Base-by-base conservation (phyloP, 2,888 invertebrate genomes). In the Aethes cnicana region DNA sequence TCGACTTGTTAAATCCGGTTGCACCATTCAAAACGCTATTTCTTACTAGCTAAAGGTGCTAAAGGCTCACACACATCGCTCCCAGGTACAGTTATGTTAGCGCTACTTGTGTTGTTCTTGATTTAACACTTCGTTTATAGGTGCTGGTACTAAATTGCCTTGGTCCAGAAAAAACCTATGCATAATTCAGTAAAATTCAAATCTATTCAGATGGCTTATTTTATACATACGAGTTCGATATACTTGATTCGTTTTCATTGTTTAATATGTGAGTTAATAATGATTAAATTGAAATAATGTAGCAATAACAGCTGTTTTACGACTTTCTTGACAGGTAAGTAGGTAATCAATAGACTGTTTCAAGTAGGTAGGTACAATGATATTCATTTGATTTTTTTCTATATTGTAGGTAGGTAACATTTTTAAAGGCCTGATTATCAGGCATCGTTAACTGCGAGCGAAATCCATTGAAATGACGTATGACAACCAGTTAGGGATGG, bases 1-100 rank as follows among this genome's bases (percentile, higher is more conserved):
- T 11, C 50, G 28, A 46, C 35, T 35, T 50, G 39, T 33, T 41
- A 30, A 37, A 16, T 66, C 61, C 59, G 58, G 57, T 64, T 66
- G 68, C 68, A 61, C 66, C 62, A 63, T 69, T 68, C 58, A 58
- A 59, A 60, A 56, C 62, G 60, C 59, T 49, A 39, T 57, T 54
- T 36, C 26, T 14, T 11, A 3, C 0, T 1, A 11, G 6, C 8
- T 33, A 26, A 23, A 18, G 25, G 6, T 6, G 14, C 16, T 23
- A 11, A 7, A 39, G 21, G 8, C 12, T 3, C 11, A 6, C 6
- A 14, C 2, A 4, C 12, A 9, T 23, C 16, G 9, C 7, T 9
- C 9, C 3, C 1, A 21, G 16, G 20, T 37, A 37, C 30, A 37
- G 36, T 44, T 50, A 50, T 18, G 43, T 44, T 30, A 12, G 18